These are phyloP conservation scores for Halichoerus grypus DNA, from an alignment of 2,113 vertebrate genomes.

Conservation along the genomic window DNA sequence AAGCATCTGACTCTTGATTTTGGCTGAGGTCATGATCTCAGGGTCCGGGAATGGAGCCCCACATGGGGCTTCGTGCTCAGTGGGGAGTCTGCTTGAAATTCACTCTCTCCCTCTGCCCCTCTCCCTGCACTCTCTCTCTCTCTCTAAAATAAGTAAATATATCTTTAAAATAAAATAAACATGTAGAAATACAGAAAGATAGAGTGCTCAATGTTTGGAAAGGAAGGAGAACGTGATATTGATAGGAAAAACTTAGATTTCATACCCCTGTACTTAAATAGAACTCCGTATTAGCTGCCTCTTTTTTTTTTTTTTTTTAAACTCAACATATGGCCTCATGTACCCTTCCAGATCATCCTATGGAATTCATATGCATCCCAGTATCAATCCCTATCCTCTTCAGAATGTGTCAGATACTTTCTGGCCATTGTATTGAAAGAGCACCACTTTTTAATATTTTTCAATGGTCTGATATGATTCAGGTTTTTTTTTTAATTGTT, in stretches of 20 bases:
- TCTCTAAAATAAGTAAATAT: not conserved
- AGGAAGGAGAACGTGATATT: not conserved
- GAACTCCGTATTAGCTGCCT: not conserved
- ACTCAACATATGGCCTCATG: not conserved
- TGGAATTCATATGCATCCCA: not conserved
- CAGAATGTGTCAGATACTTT: not conserved
- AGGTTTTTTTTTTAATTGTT: not conserved
- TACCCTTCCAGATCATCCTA: not conserved
- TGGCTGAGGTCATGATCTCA: not conserved
- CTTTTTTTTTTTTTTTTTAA: not conserved
- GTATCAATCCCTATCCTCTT: not conserved
- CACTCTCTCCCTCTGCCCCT: not conserved
- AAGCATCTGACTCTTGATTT: not conserved
- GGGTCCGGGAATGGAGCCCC: not conserved
- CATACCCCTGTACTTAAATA: not conserved
- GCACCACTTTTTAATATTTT: not conserved
- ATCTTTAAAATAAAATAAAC: not conserved
- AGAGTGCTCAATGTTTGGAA: not conserved
- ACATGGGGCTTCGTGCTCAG: not conserved
- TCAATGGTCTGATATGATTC: not conserved
- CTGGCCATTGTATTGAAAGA: not conserved
- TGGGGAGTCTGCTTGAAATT: not conserved
- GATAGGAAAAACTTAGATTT: not conserved
- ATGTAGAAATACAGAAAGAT: not conserved
- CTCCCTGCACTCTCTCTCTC: not conserved